Percentiles rank a stretch among this genome's conserved stretches.
These are phyloP conservation scores for Sesia apiformis DNA, from an alignment of 2,888 invertebrate genomes.

Conservation along the genomic window DNA sequence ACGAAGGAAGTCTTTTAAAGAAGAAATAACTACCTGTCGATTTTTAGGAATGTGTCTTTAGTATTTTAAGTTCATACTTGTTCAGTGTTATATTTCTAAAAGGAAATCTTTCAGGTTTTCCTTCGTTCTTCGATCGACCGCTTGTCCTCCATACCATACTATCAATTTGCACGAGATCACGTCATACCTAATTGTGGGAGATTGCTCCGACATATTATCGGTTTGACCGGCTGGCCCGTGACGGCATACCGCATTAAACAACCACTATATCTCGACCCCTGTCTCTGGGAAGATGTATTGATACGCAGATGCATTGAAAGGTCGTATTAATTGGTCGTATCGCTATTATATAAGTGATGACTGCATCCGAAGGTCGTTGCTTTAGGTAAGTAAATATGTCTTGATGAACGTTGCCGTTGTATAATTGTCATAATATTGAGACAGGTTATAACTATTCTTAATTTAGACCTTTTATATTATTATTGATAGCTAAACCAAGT, in stretches of 20 bases:
- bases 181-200: slow-evolving; percentile 53
- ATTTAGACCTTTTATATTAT: too few species aligned
- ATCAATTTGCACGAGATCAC: slow-evolving; percentile 20
- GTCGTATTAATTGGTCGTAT: background rate
- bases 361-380: slow-evolving; percentile 1
- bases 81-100: too few species aligned
- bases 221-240: slow-evolving; percentile 34
- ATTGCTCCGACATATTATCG: slow-evolving; percentile 37
- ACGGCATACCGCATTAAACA: slow-evolving; percentile 16
- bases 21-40: too few species aligned
- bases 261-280: slow-evolving; percentile 24
- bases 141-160: background rate
- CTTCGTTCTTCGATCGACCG: background rate
- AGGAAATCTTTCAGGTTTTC: too few species aligned
- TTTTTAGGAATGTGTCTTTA: too few species aligned
- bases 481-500: too few species aligned
- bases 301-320: background rate
- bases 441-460: too few species aligned
- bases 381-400: background rate
- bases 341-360: slow-evolving; percentile 1
- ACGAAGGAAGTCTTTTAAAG: too few species aligned
- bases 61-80: too few species aligned
- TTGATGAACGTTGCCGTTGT: too few species aligned
- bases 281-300: background rate
- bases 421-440: too few species aligned